Percentiles rank a stretch among this genome's conserved stretches.
Evolutionary conservation across 2,888 invertebrate genomes (phyloP).

Genomic region (Linhomoeus sp.): DNA sequence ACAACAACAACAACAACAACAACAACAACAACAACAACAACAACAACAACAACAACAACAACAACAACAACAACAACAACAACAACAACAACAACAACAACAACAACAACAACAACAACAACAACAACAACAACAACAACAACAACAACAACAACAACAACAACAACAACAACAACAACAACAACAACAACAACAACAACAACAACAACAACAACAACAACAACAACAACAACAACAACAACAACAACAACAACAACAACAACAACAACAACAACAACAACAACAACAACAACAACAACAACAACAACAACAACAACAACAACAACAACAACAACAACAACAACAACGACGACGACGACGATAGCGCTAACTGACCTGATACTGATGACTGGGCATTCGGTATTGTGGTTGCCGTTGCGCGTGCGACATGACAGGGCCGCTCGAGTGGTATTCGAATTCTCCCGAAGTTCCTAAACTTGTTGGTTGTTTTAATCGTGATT

Average conservation of each 20-base stretch:
- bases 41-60: neutral
- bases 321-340: neutral
- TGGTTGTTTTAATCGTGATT: too few species aligned
- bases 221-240: neutral
- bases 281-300: neutral
- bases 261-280: neutral
- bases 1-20: neutral
- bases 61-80: neutral
- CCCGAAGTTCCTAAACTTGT: too few species aligned
- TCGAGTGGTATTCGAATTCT: too few species aligned
- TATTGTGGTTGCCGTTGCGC: too few species aligned
- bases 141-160: neutral
- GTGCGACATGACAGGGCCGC: too few species aligned
- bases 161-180: neutral
- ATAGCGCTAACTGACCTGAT: neutral
- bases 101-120: neutral
- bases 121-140: neutral
- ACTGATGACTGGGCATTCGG: too few species aligned
- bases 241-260: neutral
- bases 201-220: neutral
- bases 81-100: neutral
- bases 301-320: neutral
- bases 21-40: neutral
- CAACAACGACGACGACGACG: neutral
- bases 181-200: neutral